A percentile compares a stretch with the other conserved stretches of the same genome.
Evolutionary conservation across 2,113 vertebrate genomes (phyloP).

Genomic region (Tyrannus savana): DNA sequence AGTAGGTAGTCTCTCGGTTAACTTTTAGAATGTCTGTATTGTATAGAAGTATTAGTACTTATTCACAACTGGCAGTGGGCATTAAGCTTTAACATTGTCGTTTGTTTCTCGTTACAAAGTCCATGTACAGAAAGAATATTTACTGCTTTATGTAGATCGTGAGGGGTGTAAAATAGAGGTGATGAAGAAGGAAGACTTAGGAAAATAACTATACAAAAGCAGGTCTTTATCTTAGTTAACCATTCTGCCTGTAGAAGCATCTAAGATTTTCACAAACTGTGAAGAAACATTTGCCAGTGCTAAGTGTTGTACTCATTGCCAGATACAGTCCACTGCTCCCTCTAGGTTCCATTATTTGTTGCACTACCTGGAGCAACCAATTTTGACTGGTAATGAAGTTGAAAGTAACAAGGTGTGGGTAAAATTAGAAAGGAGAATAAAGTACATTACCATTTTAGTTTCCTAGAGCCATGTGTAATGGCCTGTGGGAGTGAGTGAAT

Average conservation of each 20-base stretch:
- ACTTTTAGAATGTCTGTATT: background rate
- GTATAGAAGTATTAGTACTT: background rate
- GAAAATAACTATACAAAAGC: background rate
- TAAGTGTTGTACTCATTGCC: background rate
- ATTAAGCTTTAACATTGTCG: background rate
- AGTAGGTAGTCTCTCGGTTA: background rate
- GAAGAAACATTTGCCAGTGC: background rate
- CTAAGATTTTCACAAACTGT: background rate
- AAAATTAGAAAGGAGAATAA: background rate
- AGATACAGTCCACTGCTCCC: background rate
- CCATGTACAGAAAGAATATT: background rate
- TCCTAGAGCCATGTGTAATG: background rate
- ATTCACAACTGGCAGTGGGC: background rate
- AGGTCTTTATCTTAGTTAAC: background rate
- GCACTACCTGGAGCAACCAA: background rate
- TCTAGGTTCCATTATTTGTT: background rate
- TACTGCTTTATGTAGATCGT: background rate
- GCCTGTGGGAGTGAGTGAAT: accelerated
- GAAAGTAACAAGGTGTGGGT: background rate
- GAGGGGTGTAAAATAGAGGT: background rate
- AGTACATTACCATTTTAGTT: background rate
- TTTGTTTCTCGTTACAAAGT: background rate
- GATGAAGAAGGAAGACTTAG: background rate
- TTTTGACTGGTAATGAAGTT: background rate
- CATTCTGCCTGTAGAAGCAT: background rate